Conservation (phyloP, 2,888 invertebrate genomes). For the Troilus luridus region DNA sequence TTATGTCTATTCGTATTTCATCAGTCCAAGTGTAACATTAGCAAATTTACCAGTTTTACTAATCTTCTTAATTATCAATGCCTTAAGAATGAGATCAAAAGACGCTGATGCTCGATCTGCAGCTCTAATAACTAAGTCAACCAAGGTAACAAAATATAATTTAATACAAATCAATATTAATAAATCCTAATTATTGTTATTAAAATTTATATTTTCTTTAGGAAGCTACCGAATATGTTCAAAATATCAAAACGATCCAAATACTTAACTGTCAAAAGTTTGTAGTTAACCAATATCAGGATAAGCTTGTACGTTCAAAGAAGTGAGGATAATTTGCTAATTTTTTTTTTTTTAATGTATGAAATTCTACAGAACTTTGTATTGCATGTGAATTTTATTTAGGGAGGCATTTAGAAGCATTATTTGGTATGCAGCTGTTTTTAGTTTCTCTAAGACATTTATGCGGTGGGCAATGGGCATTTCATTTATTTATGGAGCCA, state of each 20-base stretch:
- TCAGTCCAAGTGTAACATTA: not conserved
- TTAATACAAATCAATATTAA: not conserved
- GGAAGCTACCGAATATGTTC: not conserved
- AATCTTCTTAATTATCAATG: not conserved
- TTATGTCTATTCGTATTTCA: not conserved
- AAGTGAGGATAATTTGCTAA: not conserved
- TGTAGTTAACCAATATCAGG: not conserved
- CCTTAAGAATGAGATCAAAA: not conserved
- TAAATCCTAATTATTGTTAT: not conserved
- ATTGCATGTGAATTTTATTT: not conserved
- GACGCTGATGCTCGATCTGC: not conserved
- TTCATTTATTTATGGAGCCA: not conserved
- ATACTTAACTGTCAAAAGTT: not conserved
- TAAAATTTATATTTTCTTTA: not conserved
- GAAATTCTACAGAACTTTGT: not conserved
- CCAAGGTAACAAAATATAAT: slow-evolving; percentile 30
- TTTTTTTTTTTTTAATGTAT: not conserved
- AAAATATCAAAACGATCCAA: not conserved
- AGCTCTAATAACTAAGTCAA: not conserved
- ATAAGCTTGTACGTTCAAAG: not conserved
- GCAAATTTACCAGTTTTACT: not conserved
- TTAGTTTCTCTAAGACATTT: slow-evolving; percentile 11
- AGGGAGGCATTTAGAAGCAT: slow-evolving; percentile 49
- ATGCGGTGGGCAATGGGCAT: not conserved
- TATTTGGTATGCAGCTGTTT: slow-evolving; percentile 30